Percentiles rank a stretch among this genome's conserved stretches.
Evolutionary conservation across 2,888 invertebrate genomes (phyloP).

Genomic region (Micropterix aruncella): DNA sequence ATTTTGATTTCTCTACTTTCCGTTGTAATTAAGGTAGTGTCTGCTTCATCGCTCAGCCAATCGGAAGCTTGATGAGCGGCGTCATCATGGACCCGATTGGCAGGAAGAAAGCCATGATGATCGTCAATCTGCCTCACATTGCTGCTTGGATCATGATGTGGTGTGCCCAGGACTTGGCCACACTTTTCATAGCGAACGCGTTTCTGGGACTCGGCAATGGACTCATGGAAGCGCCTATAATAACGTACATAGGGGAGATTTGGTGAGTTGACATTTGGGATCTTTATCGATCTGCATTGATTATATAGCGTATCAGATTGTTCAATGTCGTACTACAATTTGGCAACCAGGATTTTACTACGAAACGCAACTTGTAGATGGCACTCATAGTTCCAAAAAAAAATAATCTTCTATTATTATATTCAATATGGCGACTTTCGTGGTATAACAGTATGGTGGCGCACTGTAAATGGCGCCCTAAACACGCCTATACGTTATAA

Average conservation of each 20-base stretch:
- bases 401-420: too few relatives aligned
- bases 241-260: slow-evolving; percentile 44
- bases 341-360: too few relatives aligned
- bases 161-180: slow-evolving; percentile 30
- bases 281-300: not conserved
- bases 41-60: slow-evolving; percentile 40
- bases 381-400: too few relatives aligned
- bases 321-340: too few relatives aligned
- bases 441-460: too few relatives aligned
- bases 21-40: slow-evolving; percentile 28
- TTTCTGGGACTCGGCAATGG: slow-evolving; percentile 41
- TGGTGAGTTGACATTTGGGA: too few relatives aligned
- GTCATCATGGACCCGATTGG: slow-evolving; percentile 39
- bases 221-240: slow-evolving; percentile 43
- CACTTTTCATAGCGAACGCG: slow-evolving; percentile 34
- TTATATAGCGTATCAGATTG: too few relatives aligned
- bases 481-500: too few relatives aligned
- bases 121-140: slow-evolving; percentile 43
- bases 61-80: slow-evolving; percentile 42
- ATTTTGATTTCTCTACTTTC: slow-evolving; percentile 3
- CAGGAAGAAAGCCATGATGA: slow-evolving; percentile 35
- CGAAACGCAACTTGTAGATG: too few relatives aligned
- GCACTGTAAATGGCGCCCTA: too few relatives aligned
- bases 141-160: slow-evolving; percentile 42
- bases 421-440: too few relatives aligned